A percentile compares a stretch with the other conserved stretches of the same genome.
phyloP scores from a whole-genome alignment of 2,888 invertebrate species.

The Proisotoma minuta region DNA sequence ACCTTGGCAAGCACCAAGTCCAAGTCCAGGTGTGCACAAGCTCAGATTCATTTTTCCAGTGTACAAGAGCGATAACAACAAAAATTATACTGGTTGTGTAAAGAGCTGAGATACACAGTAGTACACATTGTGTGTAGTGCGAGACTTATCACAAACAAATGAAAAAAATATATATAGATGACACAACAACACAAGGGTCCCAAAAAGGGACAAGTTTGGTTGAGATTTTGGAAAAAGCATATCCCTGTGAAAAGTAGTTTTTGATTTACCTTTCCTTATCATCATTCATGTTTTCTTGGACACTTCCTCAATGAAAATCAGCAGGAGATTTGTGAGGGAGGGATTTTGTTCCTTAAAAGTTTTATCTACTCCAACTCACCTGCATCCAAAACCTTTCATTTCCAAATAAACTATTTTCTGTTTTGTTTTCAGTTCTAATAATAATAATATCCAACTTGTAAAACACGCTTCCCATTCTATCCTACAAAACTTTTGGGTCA shows the following conservation, averaged over 20 bases:
- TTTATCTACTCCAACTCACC: not conserved
- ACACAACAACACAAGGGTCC: not conserved
- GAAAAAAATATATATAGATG: not conserved
- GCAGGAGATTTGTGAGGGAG: not conserved
- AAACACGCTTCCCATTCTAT: too few species aligned
- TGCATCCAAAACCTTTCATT: not conserved
- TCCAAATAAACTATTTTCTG: too few species aligned
- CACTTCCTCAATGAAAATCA: constrained; percentile 3
- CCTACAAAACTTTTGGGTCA: too few species aligned
- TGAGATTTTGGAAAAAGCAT: not conserved
- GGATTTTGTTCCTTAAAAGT: not conserved
- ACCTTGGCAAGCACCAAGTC: not conserved
- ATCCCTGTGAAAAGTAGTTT: not conserved
- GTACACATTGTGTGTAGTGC: too few species aligned
- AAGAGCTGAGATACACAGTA: too few species aligned
- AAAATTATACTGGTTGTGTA: too few species aligned
- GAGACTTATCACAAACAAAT: not conserved
- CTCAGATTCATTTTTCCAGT: too few species aligned
- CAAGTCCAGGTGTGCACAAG: not conserved
- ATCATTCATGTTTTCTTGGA: constrained; percentile 10
- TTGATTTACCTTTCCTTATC: constrained; percentile 1
- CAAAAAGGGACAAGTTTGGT: not conserved
- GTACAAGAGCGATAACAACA: too few species aligned
- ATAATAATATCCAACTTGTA: not conserved
- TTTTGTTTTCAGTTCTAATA: too few species aligned